Evolutionary conservation across 2,113 vertebrate genomes (phyloP).

Genomic region (Tiliqua scincoides): DNA sequence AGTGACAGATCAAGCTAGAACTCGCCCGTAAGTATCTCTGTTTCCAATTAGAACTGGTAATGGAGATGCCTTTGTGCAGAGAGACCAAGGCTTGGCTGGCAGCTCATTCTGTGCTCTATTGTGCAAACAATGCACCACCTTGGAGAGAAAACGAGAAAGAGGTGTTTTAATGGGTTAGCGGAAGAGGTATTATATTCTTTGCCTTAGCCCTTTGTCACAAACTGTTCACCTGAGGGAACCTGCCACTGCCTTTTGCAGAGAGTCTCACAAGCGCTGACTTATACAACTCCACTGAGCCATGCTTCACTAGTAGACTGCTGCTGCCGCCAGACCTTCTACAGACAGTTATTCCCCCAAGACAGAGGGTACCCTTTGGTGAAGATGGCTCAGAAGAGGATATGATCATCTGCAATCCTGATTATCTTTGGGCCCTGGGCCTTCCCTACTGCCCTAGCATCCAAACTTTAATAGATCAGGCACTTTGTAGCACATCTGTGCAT

Average conservation of each 20-base stretch:
- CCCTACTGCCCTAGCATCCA: not conserved
- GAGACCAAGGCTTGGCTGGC: constrained; percentile 78
- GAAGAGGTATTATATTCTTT: not conserved
- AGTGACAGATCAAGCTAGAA: constrained; percentile 80
- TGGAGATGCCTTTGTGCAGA: constrained; percentile 70
- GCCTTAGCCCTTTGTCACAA: not conserved
- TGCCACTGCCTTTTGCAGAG: not conserved
- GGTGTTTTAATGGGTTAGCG: not conserved
- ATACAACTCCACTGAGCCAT: not conserved
- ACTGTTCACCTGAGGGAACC: not conserved
- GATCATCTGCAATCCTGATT: not conserved
- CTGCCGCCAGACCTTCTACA: not conserved
- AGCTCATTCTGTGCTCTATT: constrained; percentile 77
- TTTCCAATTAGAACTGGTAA: constrained; percentile 82
- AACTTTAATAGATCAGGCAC: not conserved
- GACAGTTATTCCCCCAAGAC: not conserved
- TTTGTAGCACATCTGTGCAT: not conserved
- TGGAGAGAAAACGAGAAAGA: constrained; percentile 21
- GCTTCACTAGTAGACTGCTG: not conserved
- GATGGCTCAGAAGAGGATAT: not conserved
- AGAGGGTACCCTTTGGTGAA: not conserved
- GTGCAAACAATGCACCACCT: constrained; percentile 66
- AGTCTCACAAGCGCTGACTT: not conserved
- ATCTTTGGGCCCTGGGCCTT: not conserved
- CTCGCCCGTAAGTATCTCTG: constrained; percentile 80